A percentile compares a stretch with the other conserved stretches of the same genome.
Conservation (phyloP, 2,888 invertebrate species). For the Ichneumoninae sp. region DNA sequence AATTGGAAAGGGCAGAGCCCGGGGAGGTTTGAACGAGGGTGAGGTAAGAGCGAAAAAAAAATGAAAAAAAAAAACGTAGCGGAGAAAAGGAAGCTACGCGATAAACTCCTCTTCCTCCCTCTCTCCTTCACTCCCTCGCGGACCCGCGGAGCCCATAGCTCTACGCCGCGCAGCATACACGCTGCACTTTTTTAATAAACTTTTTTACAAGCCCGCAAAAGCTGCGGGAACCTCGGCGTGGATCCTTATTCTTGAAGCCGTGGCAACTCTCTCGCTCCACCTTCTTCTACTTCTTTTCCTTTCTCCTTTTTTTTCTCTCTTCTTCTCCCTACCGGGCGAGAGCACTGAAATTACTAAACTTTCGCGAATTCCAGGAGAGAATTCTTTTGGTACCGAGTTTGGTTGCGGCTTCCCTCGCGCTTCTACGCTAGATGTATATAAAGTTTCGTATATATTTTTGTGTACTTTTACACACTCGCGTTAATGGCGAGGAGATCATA, state of each 20-base stretch:
- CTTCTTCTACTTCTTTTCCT: slow-evolving; percentile 3
- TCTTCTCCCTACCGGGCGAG: slow-evolving; percentile 34
- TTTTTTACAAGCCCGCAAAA: slow-evolving; percentile 64
- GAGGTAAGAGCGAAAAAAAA: slow-evolving; percentile 42
- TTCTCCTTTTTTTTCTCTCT: slow-evolving; percentile 20
- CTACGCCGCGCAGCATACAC: slow-evolving; percentile 22
- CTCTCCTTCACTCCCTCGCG: not conserved
- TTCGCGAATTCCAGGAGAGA: slow-evolving; percentile 57
- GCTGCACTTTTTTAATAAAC: slow-evolving; percentile 65
- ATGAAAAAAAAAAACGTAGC: slow-evolving; percentile 14
- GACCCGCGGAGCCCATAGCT: slow-evolving; percentile 1
- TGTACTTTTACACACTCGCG: slow-evolving; percentile 6
- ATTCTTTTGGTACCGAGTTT: slow-evolving; percentile 52
- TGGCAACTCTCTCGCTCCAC: slow-evolving; percentile 32
- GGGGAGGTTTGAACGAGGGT: slow-evolving; percentile 43
- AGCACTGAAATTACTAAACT: slow-evolving; percentile 64
- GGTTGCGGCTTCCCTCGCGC: slow-evolving; percentile 10
- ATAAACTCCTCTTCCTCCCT: slow-evolving; percentile 57
- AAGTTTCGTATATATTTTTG: slow-evolving; percentile 28
- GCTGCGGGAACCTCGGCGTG: slow-evolving; percentile 50
- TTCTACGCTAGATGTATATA: slow-evolving; percentile 13
- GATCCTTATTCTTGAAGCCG: slow-evolving; percentile 59
- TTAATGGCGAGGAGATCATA: not conserved
- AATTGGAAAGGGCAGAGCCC: slow-evolving; percentile 49
- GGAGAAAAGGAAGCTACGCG: slow-evolving; percentile 27